Evolutionary conservation across 2,797 vertebrate genomes (phyloP).

Genomic region (Sebastes nivosus): DNA sequence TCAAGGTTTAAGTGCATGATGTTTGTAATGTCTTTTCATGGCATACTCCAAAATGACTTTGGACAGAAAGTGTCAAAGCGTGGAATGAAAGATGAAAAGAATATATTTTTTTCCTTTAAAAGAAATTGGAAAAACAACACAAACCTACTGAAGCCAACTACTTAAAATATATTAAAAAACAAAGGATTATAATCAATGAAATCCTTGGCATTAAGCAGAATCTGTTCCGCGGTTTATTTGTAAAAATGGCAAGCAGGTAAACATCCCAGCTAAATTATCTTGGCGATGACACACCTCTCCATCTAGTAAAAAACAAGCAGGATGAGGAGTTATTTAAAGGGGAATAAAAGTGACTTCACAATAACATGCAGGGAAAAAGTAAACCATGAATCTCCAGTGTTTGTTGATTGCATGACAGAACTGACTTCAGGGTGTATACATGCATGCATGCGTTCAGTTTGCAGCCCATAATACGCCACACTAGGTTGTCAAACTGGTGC

Average conservation of each 20-base stretch:
- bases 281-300: not conserved
- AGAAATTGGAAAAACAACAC: not conserved
- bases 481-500: not conserved
- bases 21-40: not conserved
- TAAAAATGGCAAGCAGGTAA: slow-evolving; percentile 4
- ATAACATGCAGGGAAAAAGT: not conserved
- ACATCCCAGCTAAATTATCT: not conserved
- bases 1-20: not conserved
- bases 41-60: not conserved
- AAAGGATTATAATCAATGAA: not conserved
- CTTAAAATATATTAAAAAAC: not conserved
- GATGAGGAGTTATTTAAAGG: not conserved
- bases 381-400: not conserved
- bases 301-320: not conserved
- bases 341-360: not conserved
- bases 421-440: not conserved
- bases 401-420: not conserved
- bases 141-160: not conserved
- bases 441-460: no score
- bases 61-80: not conserved
- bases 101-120: not conserved
- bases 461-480: not conserved
- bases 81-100: not conserved
- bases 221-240: not conserved
- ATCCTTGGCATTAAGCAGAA: not conserved